Conservation (phyloP, 35 echinoderm and acorn worm genomes). For the Holothuria glaberrima region DNA sequence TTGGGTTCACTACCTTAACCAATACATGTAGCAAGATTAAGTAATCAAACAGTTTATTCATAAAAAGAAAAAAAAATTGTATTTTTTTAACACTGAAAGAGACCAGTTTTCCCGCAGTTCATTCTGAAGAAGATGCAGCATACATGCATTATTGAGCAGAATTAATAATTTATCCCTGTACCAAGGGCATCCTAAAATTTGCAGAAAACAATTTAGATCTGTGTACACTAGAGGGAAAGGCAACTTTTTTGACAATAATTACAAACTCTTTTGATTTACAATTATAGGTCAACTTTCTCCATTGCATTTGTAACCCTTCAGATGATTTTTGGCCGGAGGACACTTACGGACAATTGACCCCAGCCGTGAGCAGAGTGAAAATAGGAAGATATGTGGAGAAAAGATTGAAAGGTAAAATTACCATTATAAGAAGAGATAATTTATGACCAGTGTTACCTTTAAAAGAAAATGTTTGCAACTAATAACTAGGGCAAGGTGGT, state of each 20-base stretch:
- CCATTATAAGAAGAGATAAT: conserved; percentile 38
- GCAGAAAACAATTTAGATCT: conserved; percentile 40
- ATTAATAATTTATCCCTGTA: not conserved
- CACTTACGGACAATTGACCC: conserved; percentile 32
- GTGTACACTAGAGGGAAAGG: not conserved
- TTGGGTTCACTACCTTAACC: too few species aligned
- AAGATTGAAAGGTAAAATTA: conserved; percentile 5
- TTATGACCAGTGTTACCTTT: conserved; percentile 8
- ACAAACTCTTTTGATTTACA: conserved; percentile 3
- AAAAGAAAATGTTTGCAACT: conserved; percentile 48
- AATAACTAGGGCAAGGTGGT: conserved; percentile 17
- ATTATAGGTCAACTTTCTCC: conserved; percentile 41
- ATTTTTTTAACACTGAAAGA: too few species aligned
- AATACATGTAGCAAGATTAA: too few species aligned
- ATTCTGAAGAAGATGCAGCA: too few species aligned
- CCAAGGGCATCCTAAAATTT: conserved; percentile 29
- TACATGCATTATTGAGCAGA: too few species aligned
- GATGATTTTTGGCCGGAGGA: conserved; percentile 9
- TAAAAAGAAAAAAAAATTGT: too few species aligned
- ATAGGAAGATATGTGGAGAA: not conserved
- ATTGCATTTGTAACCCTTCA: not conserved
- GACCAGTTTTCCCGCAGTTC: too few species aligned
- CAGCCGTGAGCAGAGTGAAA: not conserved
- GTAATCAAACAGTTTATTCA: too few species aligned
- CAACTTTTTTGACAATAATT: not conserved